Evolutionary conservation across 1,140 invertebrate species (phyloP), one percentile per base, ranked within the genome.

Genomic region (Ceratina japonica): DNA sequence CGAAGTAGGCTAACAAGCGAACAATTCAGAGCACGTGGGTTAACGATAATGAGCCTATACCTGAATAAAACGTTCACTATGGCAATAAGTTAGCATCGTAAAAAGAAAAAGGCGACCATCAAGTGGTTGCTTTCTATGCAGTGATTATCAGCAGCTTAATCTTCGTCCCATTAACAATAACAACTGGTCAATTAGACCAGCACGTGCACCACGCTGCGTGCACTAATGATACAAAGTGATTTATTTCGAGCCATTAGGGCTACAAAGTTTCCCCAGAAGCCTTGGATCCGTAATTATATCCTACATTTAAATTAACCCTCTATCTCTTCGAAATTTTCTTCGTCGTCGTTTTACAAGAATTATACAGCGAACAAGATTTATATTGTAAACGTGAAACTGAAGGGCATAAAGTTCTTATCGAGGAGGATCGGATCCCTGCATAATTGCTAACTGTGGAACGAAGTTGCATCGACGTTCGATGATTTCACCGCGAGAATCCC

Each of bases 1-100:
- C 20, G 13, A 24, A 75, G 27, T 24, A 18, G 24, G 44, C 71
- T 63, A 56, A 58, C 52, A 66, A 75, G 31, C 44, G 66, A 31
- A 63, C 16, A 66, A 75, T 75, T 64, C 16, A 58, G 62, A 20
- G 20, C 73, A 20, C 59, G 13, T 31, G 20, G 20, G n/a, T 66
- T 44, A 44, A 44, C 5, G 51, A 66, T 75, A 44, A 27, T 16
- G 62, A 4, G n/a, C n/a, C 51, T 22, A 44, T 24, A 52, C 22
- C 62, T 20, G 44, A 70, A 70, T 58, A 51, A 54, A 58, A 8
- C 12, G 13, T n/a, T 18, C 27, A 15, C 18, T 31, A 27, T 12
- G 16, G 0, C 62, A 18, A 31, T 22, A 15, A 66, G 7, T 24
- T 66, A 66, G n/a, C 2, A 20, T 24, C 44, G 64, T 44, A 18